phyloP scores from a whole-genome alignment of 2,888 invertebrate species.

The Malacosoma neustria region DNA sequence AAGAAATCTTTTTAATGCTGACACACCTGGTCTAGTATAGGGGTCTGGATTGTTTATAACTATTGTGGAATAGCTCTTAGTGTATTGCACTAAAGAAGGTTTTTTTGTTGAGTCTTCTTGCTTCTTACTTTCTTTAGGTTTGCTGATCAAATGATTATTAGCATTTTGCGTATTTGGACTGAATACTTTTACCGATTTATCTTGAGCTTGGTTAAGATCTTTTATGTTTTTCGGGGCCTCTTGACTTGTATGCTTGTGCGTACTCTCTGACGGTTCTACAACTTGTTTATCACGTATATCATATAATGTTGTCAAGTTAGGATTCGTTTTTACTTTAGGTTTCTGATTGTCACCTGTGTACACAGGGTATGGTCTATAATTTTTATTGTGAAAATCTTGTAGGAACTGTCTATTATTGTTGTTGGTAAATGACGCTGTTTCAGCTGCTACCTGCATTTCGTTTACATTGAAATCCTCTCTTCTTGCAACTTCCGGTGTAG shows the following conservation, averaged over 20 bases:
- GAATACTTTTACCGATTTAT: neutral
- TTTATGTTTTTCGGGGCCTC: constrained; percentile 17
- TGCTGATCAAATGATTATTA: neutral
- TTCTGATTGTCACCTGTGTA: constrained; percentile 50
- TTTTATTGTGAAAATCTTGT: constrained; percentile 54
- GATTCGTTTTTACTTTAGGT: constrained; percentile 42
- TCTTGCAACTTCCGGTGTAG: constrained; percentile 47
- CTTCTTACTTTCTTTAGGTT: neutral
- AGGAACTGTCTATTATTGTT: constrained; percentile 60
- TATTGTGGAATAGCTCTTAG: constrained; percentile 43
- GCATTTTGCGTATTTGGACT: neutral
- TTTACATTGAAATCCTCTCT: constrained; percentile 53
- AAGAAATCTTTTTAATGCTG: constrained; percentile 47
- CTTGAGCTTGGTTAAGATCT: neutral
- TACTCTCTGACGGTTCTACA: constrained; percentile 3
- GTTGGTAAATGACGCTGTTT: constrained; percentile 83
- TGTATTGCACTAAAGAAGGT: constrained; percentile 58
- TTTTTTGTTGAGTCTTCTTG: constrained; percentile 41
- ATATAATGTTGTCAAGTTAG: constrained; percentile 59
- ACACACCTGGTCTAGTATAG: constrained; percentile 64
- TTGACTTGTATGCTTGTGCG: constrained; percentile 13
- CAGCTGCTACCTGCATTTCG: constrained; percentile 83
- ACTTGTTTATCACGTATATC: constrained; percentile 47
- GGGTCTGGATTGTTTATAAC: constrained; percentile 42
- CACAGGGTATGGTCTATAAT: constrained; percentile 57